Evolutionary conservation across 1,140 invertebrate genomes (phyloP).

Genomic region (Neodiprion fabricii): DNA sequence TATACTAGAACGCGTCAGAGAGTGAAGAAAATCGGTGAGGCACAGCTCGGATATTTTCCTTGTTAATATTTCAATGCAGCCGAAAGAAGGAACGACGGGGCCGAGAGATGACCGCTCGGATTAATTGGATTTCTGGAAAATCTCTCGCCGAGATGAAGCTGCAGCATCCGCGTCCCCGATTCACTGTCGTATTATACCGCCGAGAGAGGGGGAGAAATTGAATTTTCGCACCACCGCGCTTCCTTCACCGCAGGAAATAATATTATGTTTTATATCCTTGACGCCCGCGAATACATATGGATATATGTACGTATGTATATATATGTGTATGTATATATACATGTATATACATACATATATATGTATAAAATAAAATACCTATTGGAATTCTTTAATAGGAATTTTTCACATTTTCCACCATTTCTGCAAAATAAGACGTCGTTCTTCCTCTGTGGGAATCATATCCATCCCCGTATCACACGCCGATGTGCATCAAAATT

Average conservation of each 20-base stretch:
- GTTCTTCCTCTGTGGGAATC: too few relatives aligned
- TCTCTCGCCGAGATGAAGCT: background rate
- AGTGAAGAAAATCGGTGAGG: too few relatives aligned
- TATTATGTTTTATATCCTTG: conserved; percentile 55
- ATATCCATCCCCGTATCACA: too few relatives aligned
- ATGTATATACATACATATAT: too few relatives aligned
- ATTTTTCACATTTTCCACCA: conserved; percentile 56
- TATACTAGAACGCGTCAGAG: too few relatives aligned
- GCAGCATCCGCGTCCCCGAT: background rate
- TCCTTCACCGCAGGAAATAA: conserved; percentile 48
- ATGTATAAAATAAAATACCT: conserved; percentile 26
- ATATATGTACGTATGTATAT: too few relatives aligned
- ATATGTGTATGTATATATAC: too few relatives aligned
- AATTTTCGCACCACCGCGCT: conserved; percentile 49
- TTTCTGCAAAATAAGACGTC: conserved; percentile 43
- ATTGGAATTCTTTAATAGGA: conserved; percentile 56
- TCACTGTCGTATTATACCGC: conserved; percentile 38
- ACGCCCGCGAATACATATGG: conserved; percentile 30
- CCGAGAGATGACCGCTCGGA: background rate
- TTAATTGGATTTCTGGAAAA: background rate
- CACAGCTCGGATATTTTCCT: too few relatives aligned
- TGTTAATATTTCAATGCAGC: too few relatives aligned
- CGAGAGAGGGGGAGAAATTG: conserved; percentile 41
- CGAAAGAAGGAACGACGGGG: background rate
- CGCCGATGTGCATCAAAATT: too few relatives aligned